Evolutionary conservation across 2,888 invertebrate species (phyloP).

Genomic region (Crioceris asparagi): DNA sequence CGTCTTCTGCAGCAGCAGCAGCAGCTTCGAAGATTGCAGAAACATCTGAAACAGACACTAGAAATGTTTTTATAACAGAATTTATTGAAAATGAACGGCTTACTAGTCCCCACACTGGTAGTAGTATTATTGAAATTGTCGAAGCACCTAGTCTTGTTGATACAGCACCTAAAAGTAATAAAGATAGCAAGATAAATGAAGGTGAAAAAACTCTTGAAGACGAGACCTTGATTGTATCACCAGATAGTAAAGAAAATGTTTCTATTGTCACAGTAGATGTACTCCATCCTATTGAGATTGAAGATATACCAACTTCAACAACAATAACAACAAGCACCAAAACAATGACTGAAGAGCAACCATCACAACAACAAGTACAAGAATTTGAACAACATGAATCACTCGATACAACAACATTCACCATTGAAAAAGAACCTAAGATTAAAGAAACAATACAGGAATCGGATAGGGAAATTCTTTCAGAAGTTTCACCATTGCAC

Average conservation of each 20-base stretch:
- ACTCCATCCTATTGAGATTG: conserved; percentile 14
- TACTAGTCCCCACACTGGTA: conserved; percentile 19
- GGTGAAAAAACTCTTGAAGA: conserved; percentile 25
- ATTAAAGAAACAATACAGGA: too few species aligned
- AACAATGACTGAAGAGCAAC: too few species aligned
- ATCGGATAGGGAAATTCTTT: too few species aligned
- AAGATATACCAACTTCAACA: conserved; percentile 8
- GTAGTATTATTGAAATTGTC: conserved; percentile 27
- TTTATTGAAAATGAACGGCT: conserved; percentile 26
- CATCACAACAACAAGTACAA: too few species aligned
- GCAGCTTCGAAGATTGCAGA: too few species aligned
- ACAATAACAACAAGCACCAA: too few species aligned
- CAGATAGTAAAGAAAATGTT: conserved; percentile 15
- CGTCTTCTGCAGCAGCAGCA: too few species aligned
- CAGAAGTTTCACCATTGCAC: too few species aligned
- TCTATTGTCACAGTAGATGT: conserved; percentile 17
- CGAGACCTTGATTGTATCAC: conserved; percentile 17
- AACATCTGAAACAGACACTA: conserved; percentile 11
- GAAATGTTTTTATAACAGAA: conserved; percentile 17
- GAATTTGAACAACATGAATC: conserved; percentile 5
- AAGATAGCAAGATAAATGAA: conserved; percentile 20
- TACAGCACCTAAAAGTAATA: conserved; percentile 22
- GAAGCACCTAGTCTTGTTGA: conserved; percentile 30
- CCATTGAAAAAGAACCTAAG: conserved; percentile 6
- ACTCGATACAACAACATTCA: conserved; percentile 10